These are phyloP conservation scores for Eupithecia vulgata DNA, from an alignment of 2,888 invertebrate genomes.

Conservation along the genomic window DNA sequence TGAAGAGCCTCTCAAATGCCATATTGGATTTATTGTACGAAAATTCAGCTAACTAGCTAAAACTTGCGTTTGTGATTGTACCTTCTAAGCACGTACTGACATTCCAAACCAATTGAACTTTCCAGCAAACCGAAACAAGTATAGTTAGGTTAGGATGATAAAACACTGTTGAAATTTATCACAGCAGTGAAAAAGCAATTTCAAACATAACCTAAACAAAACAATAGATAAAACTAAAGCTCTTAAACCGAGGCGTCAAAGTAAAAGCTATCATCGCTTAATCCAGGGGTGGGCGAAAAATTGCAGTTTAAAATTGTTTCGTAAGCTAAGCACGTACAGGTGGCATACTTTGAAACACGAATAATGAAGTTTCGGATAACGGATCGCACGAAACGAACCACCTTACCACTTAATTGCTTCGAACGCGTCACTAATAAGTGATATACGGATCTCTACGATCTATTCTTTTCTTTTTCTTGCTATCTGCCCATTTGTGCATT, in stretches of 20 bases:
- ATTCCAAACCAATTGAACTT: neutral
- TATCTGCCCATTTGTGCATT: too few relatives aligned
- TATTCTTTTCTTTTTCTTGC: too few relatives aligned
- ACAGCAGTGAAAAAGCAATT: conserved; percentile 17
- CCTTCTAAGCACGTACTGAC: neutral
- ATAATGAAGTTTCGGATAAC: neutral
- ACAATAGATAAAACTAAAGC: conserved; percentile 27
- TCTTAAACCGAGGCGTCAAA: conserved; percentile 31
- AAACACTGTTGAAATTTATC: neutral
- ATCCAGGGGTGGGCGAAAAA: conserved; percentile 48
- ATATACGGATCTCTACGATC: neutral
- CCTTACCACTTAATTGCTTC: neutral
- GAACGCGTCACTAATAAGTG: neutral
- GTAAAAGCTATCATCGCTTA: conserved; percentile 49
- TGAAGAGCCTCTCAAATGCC: neutral
- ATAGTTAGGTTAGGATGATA: neutral
- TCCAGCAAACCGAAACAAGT: neutral
- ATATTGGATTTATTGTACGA: conserved; percentile 1
- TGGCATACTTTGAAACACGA: neutral
- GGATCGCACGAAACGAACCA: conserved; percentile 38
- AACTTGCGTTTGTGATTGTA: neutral
- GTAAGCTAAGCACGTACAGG: conserved; percentile 58
- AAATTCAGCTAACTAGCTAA: neutral
- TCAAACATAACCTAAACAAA: conserved; percentile 20
- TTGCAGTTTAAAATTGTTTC: conserved; percentile 53